Percentiles rank a stretch among this genome's conserved stretches.
phyloP scores from a whole-genome alignment of 2,888 invertebrate genomes.

The Imbricaverruca yamaguchii region DNA sequence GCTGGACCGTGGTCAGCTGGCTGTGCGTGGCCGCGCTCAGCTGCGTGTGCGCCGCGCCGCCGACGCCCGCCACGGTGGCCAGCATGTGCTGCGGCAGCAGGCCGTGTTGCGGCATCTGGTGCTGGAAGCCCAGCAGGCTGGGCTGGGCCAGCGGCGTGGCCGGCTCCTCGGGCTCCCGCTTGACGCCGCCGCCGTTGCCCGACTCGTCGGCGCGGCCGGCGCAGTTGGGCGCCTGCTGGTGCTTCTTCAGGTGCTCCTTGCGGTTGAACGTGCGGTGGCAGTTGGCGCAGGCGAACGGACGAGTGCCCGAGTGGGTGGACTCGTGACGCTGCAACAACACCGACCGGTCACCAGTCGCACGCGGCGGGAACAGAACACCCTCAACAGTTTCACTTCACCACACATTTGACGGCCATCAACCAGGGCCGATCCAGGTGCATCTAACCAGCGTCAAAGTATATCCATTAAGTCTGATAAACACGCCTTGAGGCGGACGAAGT shows the following conservation, averaged over 20 bases:
- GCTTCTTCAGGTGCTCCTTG: slow-evolving; percentile 20
- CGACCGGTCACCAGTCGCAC: too few species aligned
- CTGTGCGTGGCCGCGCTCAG: too few species aligned
- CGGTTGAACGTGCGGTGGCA: slow-evolving; percentile 20
- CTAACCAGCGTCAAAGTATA: too few species aligned
- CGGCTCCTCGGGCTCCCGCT: not conserved
- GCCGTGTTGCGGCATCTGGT: slow-evolving; percentile 1
- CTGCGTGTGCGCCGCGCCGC: too few species aligned
- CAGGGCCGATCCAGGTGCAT: too few species aligned
- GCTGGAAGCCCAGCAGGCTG: not conserved
- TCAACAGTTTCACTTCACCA: too few species aligned
- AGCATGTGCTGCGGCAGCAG: slow-evolving; percentile 15
- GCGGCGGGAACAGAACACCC: too few species aligned
- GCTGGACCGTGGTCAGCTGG: too few species aligned
- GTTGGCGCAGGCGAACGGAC: slow-evolving; percentile 5
- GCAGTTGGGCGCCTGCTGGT: slow-evolving; percentile 16
- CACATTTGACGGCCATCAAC: too few species aligned
- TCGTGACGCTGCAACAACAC: slow-evolving; percentile 8
- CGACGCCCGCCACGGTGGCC: not conserved
- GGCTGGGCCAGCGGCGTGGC: not conserved
- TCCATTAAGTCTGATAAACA: too few species aligned
- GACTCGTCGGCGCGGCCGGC: not conserved
- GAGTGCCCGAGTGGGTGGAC: slow-evolving; percentile 11
- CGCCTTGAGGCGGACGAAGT: too few species aligned
- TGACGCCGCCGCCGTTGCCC: not conserved